Evolutionary conservation across 2,113 vertebrate genomes (phyloP), one percentile per base, ranked within the genome.

Genomic region (Python bivittatus): DNA sequence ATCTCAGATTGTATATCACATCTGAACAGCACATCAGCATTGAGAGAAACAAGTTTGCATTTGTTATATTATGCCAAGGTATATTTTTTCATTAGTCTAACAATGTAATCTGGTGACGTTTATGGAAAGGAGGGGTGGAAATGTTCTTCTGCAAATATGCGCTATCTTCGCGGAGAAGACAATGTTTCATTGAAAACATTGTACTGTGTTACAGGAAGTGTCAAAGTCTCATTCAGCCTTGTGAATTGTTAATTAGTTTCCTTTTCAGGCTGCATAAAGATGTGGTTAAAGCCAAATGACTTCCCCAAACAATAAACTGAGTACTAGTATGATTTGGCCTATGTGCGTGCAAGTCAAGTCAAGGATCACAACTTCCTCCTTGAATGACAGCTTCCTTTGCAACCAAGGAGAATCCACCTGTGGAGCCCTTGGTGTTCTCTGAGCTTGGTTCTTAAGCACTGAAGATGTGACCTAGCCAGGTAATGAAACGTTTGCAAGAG

Each of bases 221-320:
- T 89, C 88, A 86, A 89, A 93, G 92, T 84, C 86, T 48, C 58
- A 96, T 94, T 60, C 88, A 95, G 79, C 84, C 29, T 54, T 68
- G 57, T 92, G 93, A 96, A 86, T 79, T 84, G 85, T 92, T 94
- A 94, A 95, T 95, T 93, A 85, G 88, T 91, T 94, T 95, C 94
- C 94, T 96, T 92, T 96, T 96, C 94, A 95, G 86, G 95, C 92
- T 94, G 95, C 88, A 93, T 95, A 92, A 96, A 96, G 95, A 95
- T 92, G 88, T 96, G 94, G 93, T 95, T 96, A 95, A 95, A 92
- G 68, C 29, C 94, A 89, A 90, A 89, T 94, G 97, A 96, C 94
- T 97, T 97, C 96, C 94, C 95, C 95, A 94, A 94, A 94, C 90
- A 94, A 90, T 96, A 91, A 93, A 92, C 93, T 15, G 88, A 92